Evolutionary conservation across 2,888 invertebrate species (phyloP), one percentile per base, ranked within the genome.

Genomic region (Oscheius myriophilus): DNA sequence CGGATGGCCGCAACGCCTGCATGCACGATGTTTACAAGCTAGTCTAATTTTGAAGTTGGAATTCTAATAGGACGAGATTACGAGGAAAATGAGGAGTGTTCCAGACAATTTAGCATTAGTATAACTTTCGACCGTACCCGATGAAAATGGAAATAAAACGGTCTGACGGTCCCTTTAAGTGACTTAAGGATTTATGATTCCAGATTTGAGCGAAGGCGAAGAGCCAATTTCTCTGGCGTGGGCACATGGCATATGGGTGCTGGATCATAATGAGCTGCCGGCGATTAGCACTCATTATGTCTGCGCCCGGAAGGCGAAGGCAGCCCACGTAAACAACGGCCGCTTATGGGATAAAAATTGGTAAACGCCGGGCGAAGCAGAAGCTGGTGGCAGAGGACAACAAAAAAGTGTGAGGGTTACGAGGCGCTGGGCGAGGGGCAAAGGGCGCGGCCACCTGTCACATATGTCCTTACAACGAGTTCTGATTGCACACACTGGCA

Each of bases 251-350:
- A 63, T 63, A 63, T 63, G 63, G 46, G 18, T 46, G 23, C n/a
- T 39, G 52, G 63, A 51, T 63, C 63, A 63, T 63, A 63, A 63
- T 63, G 63, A 63, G 63, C 53, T 53, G 53, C 61, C 25, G 63
- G 39, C 63, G 63, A 63, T 63, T 63, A 63, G 63, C 63, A 63
- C 52, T 63, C 63, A 63, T 63, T 63, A 63, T 53, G 63, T 53
- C 63, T 63, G 14, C 12, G 49, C 18, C 49, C 25, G 58, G 45
- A 49, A 26, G 49, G 26, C 61, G 59, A 49, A 46, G 49, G 49
- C 61, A 46, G 4, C 33, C 33, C 33, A 33, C 33, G 33, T 33
- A 33, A 33, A 33, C 33, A 33, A 61, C 43, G n/a, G 6, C 43
- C 41, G 42, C 61, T 45, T 41, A 42, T 49, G 49, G 25, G 61